Conservation (phyloP, 2,113 vertebrate species). For the Hippocampus zosterae region DNA sequence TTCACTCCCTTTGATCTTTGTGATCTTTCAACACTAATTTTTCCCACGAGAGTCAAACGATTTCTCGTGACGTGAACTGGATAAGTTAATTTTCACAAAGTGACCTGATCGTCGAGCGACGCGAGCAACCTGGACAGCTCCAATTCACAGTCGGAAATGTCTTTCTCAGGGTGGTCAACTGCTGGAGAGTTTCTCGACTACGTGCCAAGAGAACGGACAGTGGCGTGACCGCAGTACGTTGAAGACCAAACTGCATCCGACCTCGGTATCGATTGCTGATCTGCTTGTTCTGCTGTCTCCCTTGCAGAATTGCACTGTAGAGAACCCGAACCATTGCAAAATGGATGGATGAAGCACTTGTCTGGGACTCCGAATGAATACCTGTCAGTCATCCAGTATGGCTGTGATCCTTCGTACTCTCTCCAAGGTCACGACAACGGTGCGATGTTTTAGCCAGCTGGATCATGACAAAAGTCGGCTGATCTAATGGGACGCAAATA, state of each 20-base stretch:
- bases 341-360: constrained; percentile 55
- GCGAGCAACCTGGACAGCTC: no score
- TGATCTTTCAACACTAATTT: no score
- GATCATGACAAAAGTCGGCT: no score
- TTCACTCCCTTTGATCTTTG: no score
- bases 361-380: constrained; percentile 64
- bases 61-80: no score
- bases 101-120: no score
- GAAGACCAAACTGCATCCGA: neutral
- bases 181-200: constrained; percentile 53
- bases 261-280: neutral
- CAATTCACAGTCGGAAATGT: neutral
- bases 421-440: constrained; percentile 22
- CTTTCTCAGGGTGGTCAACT: constrained; percentile 59
- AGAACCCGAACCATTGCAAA: constrained; percentile 52
- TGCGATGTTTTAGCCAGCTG: constrained; percentile 15
- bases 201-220: constrained; percentile 60
- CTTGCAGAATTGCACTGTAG: constrained; percentile 70
- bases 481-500: no score
- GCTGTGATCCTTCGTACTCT: constrained; percentile 64
- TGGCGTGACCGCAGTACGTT: constrained; percentile 69
- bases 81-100: no score
- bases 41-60: no score
- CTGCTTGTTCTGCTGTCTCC: neutral
- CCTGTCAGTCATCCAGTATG: constrained; percentile 63